Evolutionary conservation across 1,140 invertebrate genomes (phyloP), one percentile per base, ranked within the genome.

Genomic region (Liolophura sinensis): DNA sequence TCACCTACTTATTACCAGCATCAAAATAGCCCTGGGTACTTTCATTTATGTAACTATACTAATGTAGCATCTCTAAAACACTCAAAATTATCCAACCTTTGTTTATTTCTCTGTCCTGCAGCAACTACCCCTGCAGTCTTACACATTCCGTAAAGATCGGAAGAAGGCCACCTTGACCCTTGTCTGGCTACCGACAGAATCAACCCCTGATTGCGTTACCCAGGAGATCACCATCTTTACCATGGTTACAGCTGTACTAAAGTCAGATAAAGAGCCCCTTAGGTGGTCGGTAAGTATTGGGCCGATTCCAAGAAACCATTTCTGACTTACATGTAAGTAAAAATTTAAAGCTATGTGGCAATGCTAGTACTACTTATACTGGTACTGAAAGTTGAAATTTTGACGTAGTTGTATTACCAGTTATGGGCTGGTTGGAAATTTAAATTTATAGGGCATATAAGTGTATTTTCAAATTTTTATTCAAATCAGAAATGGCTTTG

Each of bases 161-260:
- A 78, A 77, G 60, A 60, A 72, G 14, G 73, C 75, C 16, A 70
- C 71, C 20, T 60, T 80, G 50, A 62, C 59, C 1, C 27, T 80
- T 22, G 64, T 69, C 16, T 78, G 77, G 78, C 56, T 65, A 18
- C 31, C 68, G 5, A 71, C 69, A 16, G 72, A 68, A 11, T 57
- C 31, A 1, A 62, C 60, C 50, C 47, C 62, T 22, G 51, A 67
- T 31, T 52, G 24, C 25, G 54, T 70, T 11, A 66, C 40, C n/a
- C 77, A 80, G 65, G 67, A 69, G 48, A 72, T 78, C 16, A 62
- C 69, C 16, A 71, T 78, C 6, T 78, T 79, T 56, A 68, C 78
- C 27, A 16, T 65, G 16, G 77, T 80, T 15, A 68, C 74, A 15
- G 74, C 71, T 65, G 50, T 69, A 16, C 48, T 78, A 14, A 46